Percentiles rank a stretch among this genome's conserved stretches.
phyloP scores from a whole-genome alignment of 64 coral and sea anemone genomes.

The Porites australiensis region DNA sequence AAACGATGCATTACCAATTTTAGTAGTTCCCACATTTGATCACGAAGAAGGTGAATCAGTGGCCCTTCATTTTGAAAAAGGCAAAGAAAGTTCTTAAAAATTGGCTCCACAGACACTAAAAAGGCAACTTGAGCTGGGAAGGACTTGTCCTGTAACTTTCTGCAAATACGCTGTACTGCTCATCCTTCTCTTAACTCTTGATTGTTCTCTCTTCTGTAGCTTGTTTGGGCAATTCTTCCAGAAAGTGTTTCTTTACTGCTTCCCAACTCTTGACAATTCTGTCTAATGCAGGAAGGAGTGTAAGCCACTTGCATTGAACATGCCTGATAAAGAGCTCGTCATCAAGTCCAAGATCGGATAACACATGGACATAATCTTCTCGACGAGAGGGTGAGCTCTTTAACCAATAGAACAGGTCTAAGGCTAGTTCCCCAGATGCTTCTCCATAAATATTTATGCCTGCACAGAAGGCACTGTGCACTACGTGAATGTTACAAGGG shows the following conservation, averaged over 20 bases:
- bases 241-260: constrained; percentile 50
- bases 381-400: constrained; percentile 46
- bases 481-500: constrained; percentile 62
- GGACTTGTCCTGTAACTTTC: constrained; percentile 25
- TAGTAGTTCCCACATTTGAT: constrained; percentile 58
- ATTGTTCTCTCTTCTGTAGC: not conserved
- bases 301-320: constrained; percentile 45
- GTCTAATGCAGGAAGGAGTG: constrained; percentile 52
- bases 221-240: constrained; percentile 21
- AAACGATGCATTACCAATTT: constrained; percentile 57
- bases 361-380: constrained; percentile 67
- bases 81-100: constrained; percentile 62
- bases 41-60: constrained; percentile 70
- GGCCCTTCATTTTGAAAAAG: constrained; percentile 73
- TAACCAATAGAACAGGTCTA: constrained; percentile 67
- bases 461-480: constrained; percentile 54
- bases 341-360: constrained; percentile 49
- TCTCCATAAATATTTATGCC: constrained; percentile 44
- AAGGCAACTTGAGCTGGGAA: constrained; percentile 50
- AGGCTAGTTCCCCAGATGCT: constrained; percentile 69
- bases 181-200: constrained; percentile 43
- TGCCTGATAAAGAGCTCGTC: constrained; percentile 1
- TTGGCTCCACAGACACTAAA: constrained; percentile 50
- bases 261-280: constrained; percentile 66
- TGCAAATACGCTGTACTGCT: constrained; percentile 61